Percentiles rank a stretch among this genome's conserved stretches.
Evolutionary conservation across 2,888 invertebrate species (phyloP).

Genomic region (Macrophya alboannulata): DNA sequence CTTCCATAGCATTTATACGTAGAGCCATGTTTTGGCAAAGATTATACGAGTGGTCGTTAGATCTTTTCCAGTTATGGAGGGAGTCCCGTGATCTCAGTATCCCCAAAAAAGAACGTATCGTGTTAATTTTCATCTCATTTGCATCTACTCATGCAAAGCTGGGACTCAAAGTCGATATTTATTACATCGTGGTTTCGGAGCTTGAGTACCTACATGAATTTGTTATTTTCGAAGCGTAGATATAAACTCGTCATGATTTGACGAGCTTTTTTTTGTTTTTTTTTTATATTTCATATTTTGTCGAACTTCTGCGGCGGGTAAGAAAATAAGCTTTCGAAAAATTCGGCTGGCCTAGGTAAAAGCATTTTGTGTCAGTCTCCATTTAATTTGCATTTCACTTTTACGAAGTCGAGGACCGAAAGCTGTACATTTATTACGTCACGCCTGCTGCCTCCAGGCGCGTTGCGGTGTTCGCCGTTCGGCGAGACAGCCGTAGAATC

Average conservation of each 20-base stretch:
- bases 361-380: constrained; percentile 30
- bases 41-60: not conserved
- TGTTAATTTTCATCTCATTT: constrained; percentile 30
- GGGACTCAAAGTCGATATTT: constrained; percentile 13
- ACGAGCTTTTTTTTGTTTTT: not conserved
- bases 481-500: constrained; percentile 17
- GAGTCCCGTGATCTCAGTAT: not conserved
- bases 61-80: not conserved
- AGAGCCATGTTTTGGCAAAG: not conserved
- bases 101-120: not conserved
- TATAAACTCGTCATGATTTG: not conserved
- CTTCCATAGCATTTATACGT: not conserved
- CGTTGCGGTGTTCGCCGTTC: constrained; percentile 22
- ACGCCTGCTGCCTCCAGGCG: constrained; percentile 11
- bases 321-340: not conserved
- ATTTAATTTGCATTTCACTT: constrained; percentile 44
- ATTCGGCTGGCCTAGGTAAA: not conserved
- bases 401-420: constrained; percentile 16
- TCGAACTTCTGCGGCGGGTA: not conserved
- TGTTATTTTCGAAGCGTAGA: not conserved
- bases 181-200: not conserved
- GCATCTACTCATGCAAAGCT: not conserved
- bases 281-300: not conserved
- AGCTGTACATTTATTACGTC: constrained; percentile 27
- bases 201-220: not conserved